Evolutionary conservation across 2,113 vertebrate species (phyloP), one percentile per base, ranked within the genome.

Genomic region (Artemisiospiza belli): DNA sequence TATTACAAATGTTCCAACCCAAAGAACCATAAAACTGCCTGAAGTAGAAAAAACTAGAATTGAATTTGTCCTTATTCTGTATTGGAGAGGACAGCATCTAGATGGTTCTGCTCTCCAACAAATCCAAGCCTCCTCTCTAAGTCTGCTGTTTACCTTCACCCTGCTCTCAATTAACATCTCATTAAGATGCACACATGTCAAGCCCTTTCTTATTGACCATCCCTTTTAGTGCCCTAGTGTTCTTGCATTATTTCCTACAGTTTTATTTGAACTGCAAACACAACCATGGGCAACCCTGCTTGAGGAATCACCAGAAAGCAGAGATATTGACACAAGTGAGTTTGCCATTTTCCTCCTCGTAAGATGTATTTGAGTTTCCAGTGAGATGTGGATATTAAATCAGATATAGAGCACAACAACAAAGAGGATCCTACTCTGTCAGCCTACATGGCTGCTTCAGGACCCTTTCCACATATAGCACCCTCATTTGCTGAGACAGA

Each of bases 1-100:
- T 81, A 90, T 63, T 92, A 73, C 27, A 92, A 92, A 67, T 79
- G 66, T 70, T 95, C 43, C 83, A 91, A 85, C 25, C 47, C 64
- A 61, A 83, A 49, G 61, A 92, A 90, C 31, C 69, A 37, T 62
- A 95, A 82, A 49, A 83, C 67, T 89, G 47, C 19, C 41, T 66
- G 43, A 68, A 49, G 57, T 22, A 79, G 52, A 73, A 81, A 94
- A 88, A 96, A 68, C 44, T 91, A 80, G 62, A 87, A 75, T 43
- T 68, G 55, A 93, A 87, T n/a, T 76, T 55, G 15, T n/a, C 30
- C 21, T 75, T 88, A 64, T 49, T 75, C 59, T 54, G 27, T 66
- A 77, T 39, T 57, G 79, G 17, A 84, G 19, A 82, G 7, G 5
- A 63, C 35, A 91, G 37, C 21, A 46, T 30, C 64, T 90, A 47